A percentile compares a stretch with the other conserved stretches of the same genome.
Conservation (phyloP, 2,888 invertebrate species). For the Villa cingulata region DNA sequence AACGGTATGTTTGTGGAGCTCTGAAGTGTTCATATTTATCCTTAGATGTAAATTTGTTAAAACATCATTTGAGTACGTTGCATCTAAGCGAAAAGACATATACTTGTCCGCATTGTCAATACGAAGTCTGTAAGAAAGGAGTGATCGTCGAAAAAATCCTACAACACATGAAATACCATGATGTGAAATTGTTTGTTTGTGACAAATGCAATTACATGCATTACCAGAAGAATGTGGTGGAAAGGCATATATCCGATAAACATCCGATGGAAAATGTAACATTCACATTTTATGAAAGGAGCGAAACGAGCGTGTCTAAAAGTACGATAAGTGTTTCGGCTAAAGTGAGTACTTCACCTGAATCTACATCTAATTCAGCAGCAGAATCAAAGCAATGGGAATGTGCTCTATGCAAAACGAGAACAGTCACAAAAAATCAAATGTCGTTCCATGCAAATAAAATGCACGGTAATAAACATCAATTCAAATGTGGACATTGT, state of each 20-base stretch:
- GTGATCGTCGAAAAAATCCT: slow-evolving; percentile 46
- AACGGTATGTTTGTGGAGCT: slow-evolving; percentile 59
- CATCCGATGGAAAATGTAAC: slow-evolving; percentile 41
- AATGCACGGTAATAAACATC: slow-evolving; percentile 49
- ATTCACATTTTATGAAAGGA: slow-evolving; percentile 23
- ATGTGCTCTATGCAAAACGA: slow-evolving; percentile 20
- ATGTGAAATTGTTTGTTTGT: slow-evolving; percentile 57
- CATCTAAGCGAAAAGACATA: slow-evolving; percentile 48
- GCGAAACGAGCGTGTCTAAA: slow-evolving; percentile 10
- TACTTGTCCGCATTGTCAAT: slow-evolving; percentile 60
- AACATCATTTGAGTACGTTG: slow-evolving; percentile 56
- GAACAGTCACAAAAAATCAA: slow-evolving; percentile 13
- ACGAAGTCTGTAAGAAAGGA: slow-evolving; percentile 39
- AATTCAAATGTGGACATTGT: slow-evolving; percentile 59
- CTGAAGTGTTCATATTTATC: slow-evolving; percentile 55
- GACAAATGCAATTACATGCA: slow-evolving; percentile 53
- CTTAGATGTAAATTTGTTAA: slow-evolving; percentile 54
- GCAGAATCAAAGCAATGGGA: slow-evolving; percentile 8
- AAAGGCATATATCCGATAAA: slow-evolving; percentile 49
- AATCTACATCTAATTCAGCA: slow-evolving; percentile 5
- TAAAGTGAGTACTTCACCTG: slow-evolving; percentile 1
- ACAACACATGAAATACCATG: slow-evolving; percentile 64
- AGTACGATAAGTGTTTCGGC: slow-evolving; percentile 5
- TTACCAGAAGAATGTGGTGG: slow-evolving; percentile 46
- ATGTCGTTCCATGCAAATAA: slow-evolving; percentile 17